Base-by-base conservation (phyloP, 2,113 vertebrate genomes). In the Formicarius rufipectus region DNA sequence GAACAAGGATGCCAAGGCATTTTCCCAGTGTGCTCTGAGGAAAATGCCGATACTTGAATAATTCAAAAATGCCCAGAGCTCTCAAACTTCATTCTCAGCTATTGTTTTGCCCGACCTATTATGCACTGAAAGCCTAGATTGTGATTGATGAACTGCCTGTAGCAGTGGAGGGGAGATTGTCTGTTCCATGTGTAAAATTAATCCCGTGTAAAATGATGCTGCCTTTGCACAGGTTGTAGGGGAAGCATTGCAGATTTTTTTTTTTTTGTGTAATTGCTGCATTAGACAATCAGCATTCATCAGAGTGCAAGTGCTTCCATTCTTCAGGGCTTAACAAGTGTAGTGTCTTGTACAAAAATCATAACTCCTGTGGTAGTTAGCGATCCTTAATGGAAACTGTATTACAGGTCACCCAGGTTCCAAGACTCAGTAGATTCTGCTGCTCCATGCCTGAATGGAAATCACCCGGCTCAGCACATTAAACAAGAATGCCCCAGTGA, bases 401-500 rank as follows among this genome's bases (percentile, higher is more conserved):
- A 86, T 98, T 98, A 35, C 98, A 99, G 98, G 97, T 98, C 98
- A 22, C 97, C 98, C 60, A 95, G 96, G 64, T 97, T 98, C 93
- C 98, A 98, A 92, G 97, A 97, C 33, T 89, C 96, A 3, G 89
- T 97, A 91, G 97, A 97, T 92, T 96, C 97, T 97, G 97, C 98
- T 39, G 84, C 97, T 12, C 91, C 97, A 86, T 97, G 97, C 93
- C 96, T 98, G 95, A 97, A 98, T 74, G 89, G 98, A 95, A 97
- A 96, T 80, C 96, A 97, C 52, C 62, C 97, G 3, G 66, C 97
- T 77, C 99, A 99, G 92, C 97, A 98, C 55, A 98, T 99, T 98
- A 99, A 99, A 96, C 99, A 99, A 96, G 99, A 99, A 97, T 98
- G 97, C 91, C 97, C 97, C 6, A 97, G 98, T 47, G 97, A 98